Percentiles rank a stretch among this genome's conserved stretches.
Conservation (phyloP, 2,113 vertebrate genomes). For the Gorsachius goisagi region DNA sequence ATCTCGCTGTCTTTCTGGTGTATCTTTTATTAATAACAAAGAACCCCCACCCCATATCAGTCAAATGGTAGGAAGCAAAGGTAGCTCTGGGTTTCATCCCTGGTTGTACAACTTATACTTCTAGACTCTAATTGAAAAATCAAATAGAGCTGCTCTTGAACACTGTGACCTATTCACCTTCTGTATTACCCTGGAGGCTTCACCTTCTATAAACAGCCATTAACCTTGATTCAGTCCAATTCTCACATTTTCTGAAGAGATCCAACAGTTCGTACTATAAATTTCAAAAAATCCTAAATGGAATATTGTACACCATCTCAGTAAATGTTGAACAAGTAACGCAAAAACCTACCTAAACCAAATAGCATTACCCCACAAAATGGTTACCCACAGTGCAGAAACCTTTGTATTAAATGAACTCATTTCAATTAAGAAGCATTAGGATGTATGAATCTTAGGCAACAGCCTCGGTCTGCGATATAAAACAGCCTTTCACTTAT, state of each 20-base stretch:
- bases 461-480: background rate
- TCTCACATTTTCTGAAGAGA: conserved; percentile 30
- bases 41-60: background rate
- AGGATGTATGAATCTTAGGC: background rate
- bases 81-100: background rate
- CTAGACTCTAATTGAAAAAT: conserved; percentile 22
- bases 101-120: background rate
- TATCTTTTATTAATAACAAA: background rate
- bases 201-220: conserved; percentile 40
- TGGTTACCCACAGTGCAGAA: background rate
- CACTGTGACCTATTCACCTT: conserved; percentile 14
- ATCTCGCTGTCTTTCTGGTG: background rate
- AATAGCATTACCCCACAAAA: background rate
- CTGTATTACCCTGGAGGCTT: conserved; percentile 13
- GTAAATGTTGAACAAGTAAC: background rate
- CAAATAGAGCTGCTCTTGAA: conserved; percentile 20
- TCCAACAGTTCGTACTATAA: conserved; percentile 7
- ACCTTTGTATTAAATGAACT: conserved; percentile 1
- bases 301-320: background rate
- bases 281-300: background rate
- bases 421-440: conserved; percentile 19
- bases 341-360: conserved; percentile 3
- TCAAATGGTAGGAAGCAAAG: background rate
- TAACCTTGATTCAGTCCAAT: conserved; percentile 22
- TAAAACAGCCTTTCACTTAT: conserved; percentile 12